phyloP scores from a whole-genome alignment of 2,797 vertebrate genomes.

The Propithecus deckenii region DNA sequence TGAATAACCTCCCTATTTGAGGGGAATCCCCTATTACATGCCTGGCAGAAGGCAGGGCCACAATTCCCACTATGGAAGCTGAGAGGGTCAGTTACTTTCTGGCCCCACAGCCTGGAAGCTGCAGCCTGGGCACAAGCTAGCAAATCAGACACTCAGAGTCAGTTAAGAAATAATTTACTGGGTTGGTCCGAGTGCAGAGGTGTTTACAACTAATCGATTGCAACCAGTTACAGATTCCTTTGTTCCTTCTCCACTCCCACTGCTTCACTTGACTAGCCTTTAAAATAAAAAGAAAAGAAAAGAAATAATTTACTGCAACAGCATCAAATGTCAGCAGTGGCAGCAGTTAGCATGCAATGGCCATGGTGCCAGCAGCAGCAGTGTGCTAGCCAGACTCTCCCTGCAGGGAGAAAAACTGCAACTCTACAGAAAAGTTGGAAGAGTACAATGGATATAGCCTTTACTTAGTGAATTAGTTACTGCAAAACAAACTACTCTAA shows the following conservation, averaged over 20 bases:
- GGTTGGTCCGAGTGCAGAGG: too few relatives aligned
- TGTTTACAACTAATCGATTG: too few relatives aligned
- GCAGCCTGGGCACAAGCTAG: background rate
- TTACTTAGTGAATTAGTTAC: background rate
- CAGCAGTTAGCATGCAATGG: background rate
- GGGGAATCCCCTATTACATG: background rate
- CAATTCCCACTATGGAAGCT: background rate
- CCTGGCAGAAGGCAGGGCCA: background rate
- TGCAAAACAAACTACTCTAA: background rate
- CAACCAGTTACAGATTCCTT: too few relatives aligned
- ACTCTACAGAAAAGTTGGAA: background rate
- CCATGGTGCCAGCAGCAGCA: background rate
- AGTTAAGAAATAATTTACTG: background rate
- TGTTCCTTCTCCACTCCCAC: too few relatives aligned
- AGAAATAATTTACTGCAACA: background rate
- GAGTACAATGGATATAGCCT: background rate
- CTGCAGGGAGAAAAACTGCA: background rate
- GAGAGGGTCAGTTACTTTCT: background rate
- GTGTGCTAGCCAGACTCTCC: background rate
- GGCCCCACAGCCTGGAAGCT: background rate
- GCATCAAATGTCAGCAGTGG: background rate
- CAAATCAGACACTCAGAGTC: background rate
- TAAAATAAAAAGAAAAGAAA: background rate
- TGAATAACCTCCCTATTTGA: background rate
- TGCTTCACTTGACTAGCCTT: background rate